Evolutionary conservation across 2,797 vertebrate genomes (phyloP), one percentile per base, ranked within the genome.

Genomic region (Potorous gilbertii): DNA sequence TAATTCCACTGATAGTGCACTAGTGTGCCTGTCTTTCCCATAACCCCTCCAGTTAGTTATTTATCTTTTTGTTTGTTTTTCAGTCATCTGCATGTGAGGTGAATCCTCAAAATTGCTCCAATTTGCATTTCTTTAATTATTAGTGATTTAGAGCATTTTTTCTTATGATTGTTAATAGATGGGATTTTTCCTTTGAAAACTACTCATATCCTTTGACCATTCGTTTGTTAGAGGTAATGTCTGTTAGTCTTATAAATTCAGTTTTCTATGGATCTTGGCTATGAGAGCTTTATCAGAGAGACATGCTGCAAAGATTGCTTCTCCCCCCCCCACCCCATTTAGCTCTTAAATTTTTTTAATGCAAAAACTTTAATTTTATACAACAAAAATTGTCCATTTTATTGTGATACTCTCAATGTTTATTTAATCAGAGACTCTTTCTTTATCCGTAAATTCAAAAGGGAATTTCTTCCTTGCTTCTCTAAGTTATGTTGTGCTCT

Each of bases 311-410:
- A 66, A 66, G 1, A 66, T n/a, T 62, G 31, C n/a, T n/a, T n/a
- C n/a, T 0, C 4, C 0, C 5, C 34, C 3, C 2, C 12, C 0
- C 14, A 13, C 10, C 57, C 29, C 29, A 66, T 66, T 66, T n/a
- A 66, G 62, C 62, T 66, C 62, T 66, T 66, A n/a, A 34, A 66
- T n/a, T 66, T 66, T 66, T 66, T 66, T 16, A 62, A n/a, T 66
- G 14, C 62, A 66, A 66, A 66, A n/a, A n/a, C 5, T 66, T 66
- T n/a, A n/a, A 18, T 66, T 18, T n/a, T 34, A 66, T 66, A 66
- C 14, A 66, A 18, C 34, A n/a, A 66, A 66, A 66, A n/a, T n/a
- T 66, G 34, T n/a, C 62, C 57, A 31, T 16, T 66, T 62, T 62
- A 62, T 62, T 5, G 31, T 14, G 13, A 1, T 12, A n/a, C 62